Percentiles rank a stretch among this genome's conserved stretches.
These are phyloP conservation scores for Tokudaia muenninki DNA, from an alignment of 2,797 vertebrate species.

Conservation along the genomic window DNA sequence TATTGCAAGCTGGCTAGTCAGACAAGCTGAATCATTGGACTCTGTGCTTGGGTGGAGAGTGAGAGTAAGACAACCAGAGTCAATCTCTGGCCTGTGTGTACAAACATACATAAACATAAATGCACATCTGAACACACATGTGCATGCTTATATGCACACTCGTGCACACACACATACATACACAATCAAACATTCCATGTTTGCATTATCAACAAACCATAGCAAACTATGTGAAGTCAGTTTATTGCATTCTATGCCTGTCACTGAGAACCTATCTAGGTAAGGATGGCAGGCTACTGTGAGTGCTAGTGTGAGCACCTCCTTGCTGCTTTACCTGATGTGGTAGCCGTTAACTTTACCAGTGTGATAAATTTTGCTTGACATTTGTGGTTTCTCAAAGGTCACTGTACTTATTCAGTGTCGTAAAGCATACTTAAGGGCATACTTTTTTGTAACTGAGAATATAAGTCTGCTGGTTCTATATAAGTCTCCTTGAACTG, in stretches of 20 bases:
- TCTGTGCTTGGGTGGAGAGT: not conserved
- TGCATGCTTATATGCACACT: not conserved
- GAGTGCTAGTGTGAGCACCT: not conserved
- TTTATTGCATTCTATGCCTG: not conserved
- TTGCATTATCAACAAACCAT: not conserved
- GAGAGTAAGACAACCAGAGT: no score
- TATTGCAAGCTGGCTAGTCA: not conserved
- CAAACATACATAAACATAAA: not conserved
- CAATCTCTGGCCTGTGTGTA: not conserved
- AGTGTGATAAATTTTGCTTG: not conserved
- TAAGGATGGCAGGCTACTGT: not conserved
- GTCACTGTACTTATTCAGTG: slow-evolving; percentile 12
- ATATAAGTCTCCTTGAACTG: not conserved
- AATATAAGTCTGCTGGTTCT: not conserved
- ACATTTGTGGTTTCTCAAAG: slow-evolving; percentile 43
- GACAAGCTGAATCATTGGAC: not conserved
- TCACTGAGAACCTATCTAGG: not conserved
- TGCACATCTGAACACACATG: not conserved
- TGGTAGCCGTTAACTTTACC: not conserved
- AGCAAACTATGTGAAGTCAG: not conserved
- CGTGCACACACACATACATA: not conserved
- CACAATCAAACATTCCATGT: not conserved
- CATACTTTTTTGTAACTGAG: slow-evolving; percentile 3
- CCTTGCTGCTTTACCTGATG: slow-evolving; percentile 2
- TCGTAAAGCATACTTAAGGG: not conserved